Percentiles rank a stretch among this genome's conserved stretches.
Evolutionary conservation across 92 coral and sea anemone species (phyloP).

Genomic region (Parazoanthus darwini): DNA sequence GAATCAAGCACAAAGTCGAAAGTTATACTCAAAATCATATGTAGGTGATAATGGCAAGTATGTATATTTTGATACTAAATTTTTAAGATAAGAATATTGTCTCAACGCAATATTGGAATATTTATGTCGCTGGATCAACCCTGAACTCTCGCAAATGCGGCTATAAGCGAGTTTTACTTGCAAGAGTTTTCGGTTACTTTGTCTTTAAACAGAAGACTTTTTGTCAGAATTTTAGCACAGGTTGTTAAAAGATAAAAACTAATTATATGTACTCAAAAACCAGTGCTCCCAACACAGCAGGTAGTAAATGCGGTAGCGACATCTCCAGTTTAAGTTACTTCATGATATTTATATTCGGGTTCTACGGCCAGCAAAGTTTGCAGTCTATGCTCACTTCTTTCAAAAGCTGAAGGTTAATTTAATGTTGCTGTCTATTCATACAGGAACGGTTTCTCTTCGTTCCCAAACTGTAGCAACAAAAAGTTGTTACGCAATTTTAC

Average conservation of each 20-base stretch:
- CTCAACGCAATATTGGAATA: not conserved
- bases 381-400: not conserved
- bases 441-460: not conserved
- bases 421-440: not conserved
- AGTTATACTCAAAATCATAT: not conserved
- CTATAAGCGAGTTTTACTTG: not conserved
- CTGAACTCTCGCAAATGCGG: not conserved
- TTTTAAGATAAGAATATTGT: not conserved
- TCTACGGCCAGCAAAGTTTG: not conserved
- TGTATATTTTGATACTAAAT: not conserved
- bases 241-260: not conserved
- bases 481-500: not conserved
- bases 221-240: not conserved
- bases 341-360: no score
- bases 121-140: not conserved
- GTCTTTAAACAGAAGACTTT: not conserved
- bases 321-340: not conserved
- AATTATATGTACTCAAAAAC: not conserved
- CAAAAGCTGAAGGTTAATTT: not conserved
- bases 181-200: not conserved
- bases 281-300: not conserved
- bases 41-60: not conserved
- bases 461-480: not conserved
- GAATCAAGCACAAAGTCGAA: not conserved
- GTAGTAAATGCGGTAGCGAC: not conserved